A percentile compares a stretch with the other conserved stretches of the same genome.
These are phyloP conservation scores for Lichenostomus cassidix DNA, from an alignment of 2,113 vertebrate species.

Conservation along the genomic window DNA sequence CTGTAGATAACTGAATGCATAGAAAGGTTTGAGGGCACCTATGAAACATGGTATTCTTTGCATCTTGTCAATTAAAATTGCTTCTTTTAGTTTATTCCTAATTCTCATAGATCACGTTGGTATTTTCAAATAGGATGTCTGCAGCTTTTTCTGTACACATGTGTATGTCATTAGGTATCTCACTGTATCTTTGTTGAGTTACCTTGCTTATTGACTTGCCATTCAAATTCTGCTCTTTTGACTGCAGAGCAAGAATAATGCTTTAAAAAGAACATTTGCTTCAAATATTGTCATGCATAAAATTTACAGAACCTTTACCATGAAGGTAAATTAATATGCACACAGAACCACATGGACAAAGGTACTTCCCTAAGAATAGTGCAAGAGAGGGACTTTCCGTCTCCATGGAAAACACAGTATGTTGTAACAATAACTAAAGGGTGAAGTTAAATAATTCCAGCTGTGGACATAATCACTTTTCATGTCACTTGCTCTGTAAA, in stretches of 20 bases:
- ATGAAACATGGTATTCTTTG: background rate
- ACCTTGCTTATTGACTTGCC: background rate
- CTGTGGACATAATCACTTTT: background rate
- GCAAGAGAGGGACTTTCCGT: background rate
- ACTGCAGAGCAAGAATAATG: background rate
- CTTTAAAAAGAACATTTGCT: background rate
- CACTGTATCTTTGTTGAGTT: background rate
- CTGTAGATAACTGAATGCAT: background rate
- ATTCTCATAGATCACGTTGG: background rate
- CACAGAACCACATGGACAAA: background rate
- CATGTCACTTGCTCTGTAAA: background rate
- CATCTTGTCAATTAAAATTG: background rate
- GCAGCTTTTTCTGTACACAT: background rate
- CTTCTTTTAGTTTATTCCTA: background rate
- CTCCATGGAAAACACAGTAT: accelerated
- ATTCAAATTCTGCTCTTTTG: background rate
- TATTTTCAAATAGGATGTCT: background rate
- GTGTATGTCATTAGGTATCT: background rate
- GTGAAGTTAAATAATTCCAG: background rate
- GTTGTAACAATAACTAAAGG: background rate
- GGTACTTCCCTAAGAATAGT: background rate
- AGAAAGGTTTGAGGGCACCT: background rate
- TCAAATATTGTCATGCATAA: background rate
- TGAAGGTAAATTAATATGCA: background rate
- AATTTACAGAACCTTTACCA: background rate